These are phyloP conservation scores for Caenorhabditis uteleia DNA, from an alignment of 2,888 invertebrate genomes.

Conservation along the genomic window DNA sequence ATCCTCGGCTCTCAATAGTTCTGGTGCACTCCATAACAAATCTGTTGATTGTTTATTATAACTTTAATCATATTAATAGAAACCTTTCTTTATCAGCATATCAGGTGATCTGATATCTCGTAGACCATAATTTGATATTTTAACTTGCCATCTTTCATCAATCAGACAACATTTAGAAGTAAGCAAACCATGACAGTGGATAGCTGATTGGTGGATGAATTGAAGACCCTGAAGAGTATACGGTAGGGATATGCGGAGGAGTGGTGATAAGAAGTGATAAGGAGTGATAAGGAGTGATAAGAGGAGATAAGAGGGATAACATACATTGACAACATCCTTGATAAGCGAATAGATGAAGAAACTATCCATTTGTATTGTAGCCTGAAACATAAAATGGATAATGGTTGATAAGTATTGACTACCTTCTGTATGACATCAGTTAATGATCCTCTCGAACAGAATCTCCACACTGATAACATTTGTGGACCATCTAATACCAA, in stretches of 20 bases:
- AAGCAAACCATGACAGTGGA: conserved; percentile 28
- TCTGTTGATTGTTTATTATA: conserved; percentile 29
- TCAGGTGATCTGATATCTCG: conserved; percentile 14
- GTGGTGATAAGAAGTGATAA: neutral
- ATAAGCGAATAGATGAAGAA: conserved; percentile 65
- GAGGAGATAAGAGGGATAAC: neutral
- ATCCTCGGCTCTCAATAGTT: conserved; percentile 44
- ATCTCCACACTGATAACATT: conserved; percentile 59
- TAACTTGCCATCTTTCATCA: conserved; percentile 57
- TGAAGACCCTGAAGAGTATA: conserved; percentile 9
- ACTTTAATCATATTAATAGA: neutral
- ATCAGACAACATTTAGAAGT: conserved; percentile 48
- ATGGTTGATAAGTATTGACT: too few species aligned
- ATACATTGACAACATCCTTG: conserved; percentile 46
- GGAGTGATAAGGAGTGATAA: neutral
- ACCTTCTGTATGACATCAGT: conserved; percentile 36
- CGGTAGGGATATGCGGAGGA: too few species aligned
- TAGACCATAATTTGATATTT: conserved; percentile 38
- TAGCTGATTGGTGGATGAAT: conserved; percentile 28
- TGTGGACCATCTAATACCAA: conserved; percentile 57
- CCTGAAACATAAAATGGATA: too few species aligned
- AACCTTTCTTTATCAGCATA: conserved; percentile 9
- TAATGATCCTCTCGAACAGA: conserved; percentile 54
- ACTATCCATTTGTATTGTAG: conserved; percentile 54
- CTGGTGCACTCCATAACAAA: conserved; percentile 56